A percentile compares a stretch with the other conserved stretches of the same genome.
Evolutionary conservation across 2,797 vertebrate genomes (phyloP).

Genomic region (Limnodromus scolopaceus): DNA sequence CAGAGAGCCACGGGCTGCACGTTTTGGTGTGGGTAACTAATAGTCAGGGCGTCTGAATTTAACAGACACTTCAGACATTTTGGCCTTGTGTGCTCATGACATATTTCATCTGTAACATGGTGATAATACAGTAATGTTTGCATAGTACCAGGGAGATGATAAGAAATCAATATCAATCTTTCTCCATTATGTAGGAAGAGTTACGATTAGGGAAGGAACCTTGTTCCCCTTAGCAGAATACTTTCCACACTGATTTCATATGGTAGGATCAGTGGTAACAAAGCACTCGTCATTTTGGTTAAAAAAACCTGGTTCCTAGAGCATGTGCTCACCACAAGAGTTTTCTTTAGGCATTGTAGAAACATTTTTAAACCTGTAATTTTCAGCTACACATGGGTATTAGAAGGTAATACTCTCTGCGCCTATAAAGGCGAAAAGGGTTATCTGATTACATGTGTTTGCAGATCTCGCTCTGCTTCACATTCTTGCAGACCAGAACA

Average conservation of each 20-base stretch:
- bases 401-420: not conserved
- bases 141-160: not conserved
- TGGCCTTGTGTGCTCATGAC: not conserved
- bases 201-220: not conserved
- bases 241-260: not conserved
- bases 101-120: not conserved
- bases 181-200: not conserved
- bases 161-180: not conserved
- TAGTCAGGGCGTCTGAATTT: not conserved
- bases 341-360: not conserved
- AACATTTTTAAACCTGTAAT: not conserved
- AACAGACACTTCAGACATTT: rapidly evolving
- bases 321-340: not conserved
- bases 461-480: not conserved
- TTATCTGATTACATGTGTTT: not conserved
- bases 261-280: not conserved
- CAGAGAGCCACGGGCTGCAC: not conserved
- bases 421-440: not conserved
- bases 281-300: not conserved
- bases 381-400: not conserved
- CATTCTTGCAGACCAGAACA: conserved; percentile 27
- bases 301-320: not conserved
- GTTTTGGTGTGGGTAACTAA: not conserved
- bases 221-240: not conserved
- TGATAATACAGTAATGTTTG: not conserved